Conservation (phyloP, 2,113 vertebrate genomes). For the Phalacrocorax carbo region DNA sequence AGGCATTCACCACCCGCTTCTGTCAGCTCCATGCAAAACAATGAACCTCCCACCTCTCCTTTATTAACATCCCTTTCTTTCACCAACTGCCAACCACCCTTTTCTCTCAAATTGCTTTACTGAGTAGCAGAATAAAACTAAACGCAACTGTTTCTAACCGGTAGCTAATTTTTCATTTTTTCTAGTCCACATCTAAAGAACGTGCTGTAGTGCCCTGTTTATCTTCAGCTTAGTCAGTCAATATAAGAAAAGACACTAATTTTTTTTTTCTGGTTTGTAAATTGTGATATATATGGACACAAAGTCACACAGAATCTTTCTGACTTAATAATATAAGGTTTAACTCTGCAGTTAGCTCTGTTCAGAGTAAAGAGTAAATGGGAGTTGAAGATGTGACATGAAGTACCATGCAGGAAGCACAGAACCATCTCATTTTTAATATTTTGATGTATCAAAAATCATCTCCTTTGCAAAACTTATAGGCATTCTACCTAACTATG, state of each 20-base stretch:
- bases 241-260: neutral
- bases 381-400: neutral
- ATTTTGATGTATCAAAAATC: neutral
- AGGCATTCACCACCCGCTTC: neutral
- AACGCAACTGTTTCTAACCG: neutral
- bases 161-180: neutral
- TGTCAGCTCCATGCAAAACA: neutral
- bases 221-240: neutral
- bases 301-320: neutral
- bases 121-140: neutral
- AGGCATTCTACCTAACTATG: neutral
- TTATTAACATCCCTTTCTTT: neutral
- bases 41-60: neutral
- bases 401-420: neutral
- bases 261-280: neutral
- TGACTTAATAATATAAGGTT: neutral
- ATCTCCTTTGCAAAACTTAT: neutral
- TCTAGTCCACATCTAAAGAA: neutral
- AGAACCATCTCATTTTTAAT: neutral
- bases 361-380: neutral
- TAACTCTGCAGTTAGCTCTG: neutral
- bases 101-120: neutral
- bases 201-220: neutral
- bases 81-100: neutral
- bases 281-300: neutral